Evolutionary conservation across 2,888 invertebrate species (phyloP).

Genomic region (Polylopha cassiicola): DNA sequence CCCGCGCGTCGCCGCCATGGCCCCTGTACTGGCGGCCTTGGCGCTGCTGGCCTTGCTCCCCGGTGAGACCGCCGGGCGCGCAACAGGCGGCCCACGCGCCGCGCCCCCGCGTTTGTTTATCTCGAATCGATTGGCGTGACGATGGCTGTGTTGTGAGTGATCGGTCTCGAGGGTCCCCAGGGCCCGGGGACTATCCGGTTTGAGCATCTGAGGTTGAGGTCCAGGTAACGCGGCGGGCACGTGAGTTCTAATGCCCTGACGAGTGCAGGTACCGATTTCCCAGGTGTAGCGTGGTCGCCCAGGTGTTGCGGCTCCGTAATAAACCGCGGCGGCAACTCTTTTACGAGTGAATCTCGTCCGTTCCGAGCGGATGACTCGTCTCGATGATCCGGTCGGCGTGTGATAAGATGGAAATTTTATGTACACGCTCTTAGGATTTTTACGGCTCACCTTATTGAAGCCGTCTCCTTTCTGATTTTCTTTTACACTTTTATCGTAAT

Average conservation of each 20-base stretch:
- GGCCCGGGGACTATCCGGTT: conserved; percentile 24
- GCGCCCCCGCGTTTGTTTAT: conserved; percentile 58
- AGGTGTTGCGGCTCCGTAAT: no score
- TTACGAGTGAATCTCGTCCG: conserved; percentile 47
- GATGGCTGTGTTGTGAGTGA: conserved; percentile 59
- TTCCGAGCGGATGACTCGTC: no score
- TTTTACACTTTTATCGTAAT: conserved; percentile 6
- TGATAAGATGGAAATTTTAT: conserved; percentile 22
- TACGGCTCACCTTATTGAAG: conserved; percentile 22
- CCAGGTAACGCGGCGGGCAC: background rate
- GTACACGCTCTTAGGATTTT: conserved; percentile 21
- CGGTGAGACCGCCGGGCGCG: conserved; percentile 60
- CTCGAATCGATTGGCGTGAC: conserved; percentile 33
- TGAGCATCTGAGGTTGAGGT: conserved; percentile 26
- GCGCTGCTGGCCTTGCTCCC: conserved; percentile 69
- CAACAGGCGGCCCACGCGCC: conserved; percentile 68
- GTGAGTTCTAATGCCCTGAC: background rate
- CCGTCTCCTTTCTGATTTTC: conserved; percentile 14
- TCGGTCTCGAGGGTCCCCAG: conserved; percentile 24
- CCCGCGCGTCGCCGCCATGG: conserved; percentile 73
- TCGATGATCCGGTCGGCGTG: conserved; percentile 27
- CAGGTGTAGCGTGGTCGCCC: no score
- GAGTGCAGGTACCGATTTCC: no score
- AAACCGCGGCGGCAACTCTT: conserved; percentile 45
- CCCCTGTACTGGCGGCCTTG: conserved; percentile 66